Conservation (phyloP, 2,113 vertebrate genomes). For the Cochlearius cochlearius region DNA sequence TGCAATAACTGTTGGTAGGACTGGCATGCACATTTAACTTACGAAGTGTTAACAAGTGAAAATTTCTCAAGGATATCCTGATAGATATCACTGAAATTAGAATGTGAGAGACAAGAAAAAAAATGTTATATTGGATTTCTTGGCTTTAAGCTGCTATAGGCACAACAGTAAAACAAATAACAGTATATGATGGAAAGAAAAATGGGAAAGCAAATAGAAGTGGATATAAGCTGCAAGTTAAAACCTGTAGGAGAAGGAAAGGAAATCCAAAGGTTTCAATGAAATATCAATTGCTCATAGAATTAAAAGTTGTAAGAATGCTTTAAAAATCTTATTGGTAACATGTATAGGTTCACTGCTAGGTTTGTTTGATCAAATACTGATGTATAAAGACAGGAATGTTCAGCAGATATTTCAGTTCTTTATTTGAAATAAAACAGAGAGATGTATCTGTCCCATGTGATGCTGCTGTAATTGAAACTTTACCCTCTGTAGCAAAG, state of each 20-base stretch:
- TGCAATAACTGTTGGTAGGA: neutral
- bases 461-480: neutral
- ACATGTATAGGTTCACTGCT: neutral
- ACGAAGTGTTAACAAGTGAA: neutral
- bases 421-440: conserved; percentile 4
- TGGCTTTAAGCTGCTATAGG: neutral
- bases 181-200: neutral
- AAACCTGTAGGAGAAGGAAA: neutral
- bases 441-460: neutral
- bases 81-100: neutral
- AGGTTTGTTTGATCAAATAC: conserved; percentile 3
- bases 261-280: neutral
- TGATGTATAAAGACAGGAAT: neutral
- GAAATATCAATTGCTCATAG: neutral
- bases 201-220: neutral
- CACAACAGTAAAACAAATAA: neutral
- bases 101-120: neutral
- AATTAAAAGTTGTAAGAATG: neutral
- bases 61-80: neutral
- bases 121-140: neutral
- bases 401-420: neutral
- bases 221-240: neutral
- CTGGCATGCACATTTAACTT: neutral
- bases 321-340: neutral
- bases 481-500: neutral